Percentiles rank a stretch among this genome's conserved stretches.
These are phyloP conservation scores for Galaxea fascicularis DNA, from an alignment of 92 coral and sea anemone genomes.

Conservation along the genomic window DNA sequence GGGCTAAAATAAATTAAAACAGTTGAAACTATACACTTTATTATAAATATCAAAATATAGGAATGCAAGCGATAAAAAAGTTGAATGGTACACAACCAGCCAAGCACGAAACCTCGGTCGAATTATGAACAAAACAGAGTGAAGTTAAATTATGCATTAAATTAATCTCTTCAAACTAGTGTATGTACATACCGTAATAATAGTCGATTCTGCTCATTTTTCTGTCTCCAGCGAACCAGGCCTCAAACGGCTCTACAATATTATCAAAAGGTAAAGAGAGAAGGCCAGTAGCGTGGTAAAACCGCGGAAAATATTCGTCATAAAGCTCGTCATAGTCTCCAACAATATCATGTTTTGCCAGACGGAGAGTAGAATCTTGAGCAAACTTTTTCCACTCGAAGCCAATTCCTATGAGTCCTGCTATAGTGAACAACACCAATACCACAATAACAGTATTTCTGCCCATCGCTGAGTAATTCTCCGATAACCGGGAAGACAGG, in stretches of 20 bases:
- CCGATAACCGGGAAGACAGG: not conserved
- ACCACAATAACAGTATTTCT: not conserved
- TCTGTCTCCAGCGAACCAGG: conserved; percentile 95
- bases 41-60: too few species aligned
- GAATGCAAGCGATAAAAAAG: too few species aligned
- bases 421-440: not conserved
- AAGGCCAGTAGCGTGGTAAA: conserved; percentile 92
- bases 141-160: not conserved
- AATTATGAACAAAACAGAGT: not conserved
- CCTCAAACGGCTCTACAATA: conserved; percentile 96
- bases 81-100: too few species aligned
- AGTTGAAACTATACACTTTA: too few species aligned
- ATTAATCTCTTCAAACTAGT: not conserved
- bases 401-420: conserved; percentile 3
- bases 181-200: conserved; percentile 82
- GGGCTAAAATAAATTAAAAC: too few species aligned
- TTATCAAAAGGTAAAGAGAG: conserved; percentile 88
- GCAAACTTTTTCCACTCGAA: conserved; percentile 19
- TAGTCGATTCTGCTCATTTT: conserved; percentile 96
- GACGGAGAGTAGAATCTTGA: conserved; percentile 18
- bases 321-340: conserved; percentile 74
- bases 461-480: not conserved
- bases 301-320: conserved; percentile 76
- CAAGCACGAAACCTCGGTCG: too few species aligned
- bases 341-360: conserved; percentile 61